Evolutionary conservation across 2,113 vertebrate species (phyloP).

Genomic region (Carassius auratus): DNA sequence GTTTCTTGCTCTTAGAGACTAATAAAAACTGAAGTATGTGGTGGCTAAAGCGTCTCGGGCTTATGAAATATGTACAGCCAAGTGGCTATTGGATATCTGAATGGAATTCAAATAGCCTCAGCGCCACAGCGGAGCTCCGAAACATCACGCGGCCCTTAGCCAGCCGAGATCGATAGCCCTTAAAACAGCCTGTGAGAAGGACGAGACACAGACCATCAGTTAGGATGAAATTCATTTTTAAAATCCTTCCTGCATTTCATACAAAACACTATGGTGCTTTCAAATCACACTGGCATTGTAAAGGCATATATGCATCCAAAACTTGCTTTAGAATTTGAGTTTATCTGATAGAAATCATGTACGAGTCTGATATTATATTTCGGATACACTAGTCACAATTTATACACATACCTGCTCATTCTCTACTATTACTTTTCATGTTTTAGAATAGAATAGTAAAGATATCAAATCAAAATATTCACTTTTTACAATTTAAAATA

Average conservation of each 20-base stretch:
- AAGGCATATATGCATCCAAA: background rate
- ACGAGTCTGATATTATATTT: background rate
- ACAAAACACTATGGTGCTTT: background rate
- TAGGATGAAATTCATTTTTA: constrained; percentile 29
- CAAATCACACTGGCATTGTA: background rate
- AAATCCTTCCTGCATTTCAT: background rate
- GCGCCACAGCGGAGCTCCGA: constrained; percentile 39
- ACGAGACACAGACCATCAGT: constrained; percentile 20
- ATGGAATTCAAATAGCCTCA: constrained; percentile 56
- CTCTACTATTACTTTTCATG: background rate
- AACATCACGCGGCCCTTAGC: constrained; percentile 34
- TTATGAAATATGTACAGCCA: constrained; percentile 59
- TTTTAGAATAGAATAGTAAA: too few species aligned
- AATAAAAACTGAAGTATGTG: constrained; percentile 57
- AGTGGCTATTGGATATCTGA: constrained; percentile 54
- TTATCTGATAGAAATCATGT: background rate
- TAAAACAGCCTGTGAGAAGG: constrained; percentile 34
- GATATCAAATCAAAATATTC: too few species aligned
- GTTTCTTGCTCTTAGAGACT: constrained; percentile 44
- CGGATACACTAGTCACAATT: background rate
- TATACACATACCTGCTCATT: background rate
- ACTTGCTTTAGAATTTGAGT: background rate
- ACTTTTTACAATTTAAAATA: too few species aligned
- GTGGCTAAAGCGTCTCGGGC: constrained; percentile 47
- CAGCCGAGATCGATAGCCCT: constrained; percentile 22